Evolutionary conservation across 2,113 vertebrate species (phyloP).

Genomic region (Haliaeetus leucogaster): DNA sequence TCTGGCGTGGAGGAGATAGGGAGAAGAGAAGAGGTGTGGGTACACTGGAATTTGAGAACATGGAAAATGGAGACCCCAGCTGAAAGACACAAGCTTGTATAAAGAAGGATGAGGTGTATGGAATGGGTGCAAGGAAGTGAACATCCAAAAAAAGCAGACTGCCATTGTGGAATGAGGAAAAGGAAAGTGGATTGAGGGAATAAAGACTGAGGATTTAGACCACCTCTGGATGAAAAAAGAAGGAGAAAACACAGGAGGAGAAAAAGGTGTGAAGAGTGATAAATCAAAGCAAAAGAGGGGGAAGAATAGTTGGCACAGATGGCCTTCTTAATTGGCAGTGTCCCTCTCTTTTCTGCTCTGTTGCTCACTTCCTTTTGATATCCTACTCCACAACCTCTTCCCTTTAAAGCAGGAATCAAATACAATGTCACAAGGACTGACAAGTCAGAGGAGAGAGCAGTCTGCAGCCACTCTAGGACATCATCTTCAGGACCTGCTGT

Average conservation of each 20-base stretch:
- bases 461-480: neutral
- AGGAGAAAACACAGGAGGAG: neutral
- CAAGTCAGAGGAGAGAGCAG: neutral
- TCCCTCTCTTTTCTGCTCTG: neutral
- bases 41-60: neutral
- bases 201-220: neutral
- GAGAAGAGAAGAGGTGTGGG: neutral
- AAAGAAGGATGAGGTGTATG: neutral
- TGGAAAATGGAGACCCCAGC: neutral
- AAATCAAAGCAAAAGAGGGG: neutral
- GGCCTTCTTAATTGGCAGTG: neutral
- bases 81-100: neutral
- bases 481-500: neutral
- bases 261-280: neutral
- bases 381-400: neutral
- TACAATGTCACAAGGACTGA: neutral
- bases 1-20: neutral
- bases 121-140: neutral
- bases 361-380: neutral
- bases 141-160: neutral
- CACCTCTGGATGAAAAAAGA: neutral
- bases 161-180: neutral
- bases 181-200: neutral
- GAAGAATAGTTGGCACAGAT: neutral
- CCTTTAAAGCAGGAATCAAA: neutral